Evolutionary conservation across 1,140 invertebrate species (phyloP).

Genomic region (Hypsibius dujardini): DNA sequence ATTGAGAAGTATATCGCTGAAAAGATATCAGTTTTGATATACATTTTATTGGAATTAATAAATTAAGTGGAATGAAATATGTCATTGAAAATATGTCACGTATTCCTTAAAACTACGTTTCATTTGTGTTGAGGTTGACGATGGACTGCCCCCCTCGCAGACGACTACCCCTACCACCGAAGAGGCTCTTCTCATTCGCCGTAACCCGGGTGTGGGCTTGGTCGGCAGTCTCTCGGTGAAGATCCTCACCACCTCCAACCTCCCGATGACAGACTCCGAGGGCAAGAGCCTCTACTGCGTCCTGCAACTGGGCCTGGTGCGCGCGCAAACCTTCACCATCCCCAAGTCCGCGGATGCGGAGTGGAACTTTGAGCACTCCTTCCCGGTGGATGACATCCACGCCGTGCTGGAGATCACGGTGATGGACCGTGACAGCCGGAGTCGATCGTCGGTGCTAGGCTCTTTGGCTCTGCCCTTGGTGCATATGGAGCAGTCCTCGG

Average conservation of each 20-base stretch:
- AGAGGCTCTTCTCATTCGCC: background rate
- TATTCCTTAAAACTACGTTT: background rate
- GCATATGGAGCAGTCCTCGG: conserved; percentile 48
- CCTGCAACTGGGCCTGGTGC: conserved; percentile 75
- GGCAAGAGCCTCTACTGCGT: conserved; percentile 55
- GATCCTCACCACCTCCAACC: conserved; percentile 49
- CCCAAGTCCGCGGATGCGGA: conserved; percentile 88
- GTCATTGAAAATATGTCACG: background rate
- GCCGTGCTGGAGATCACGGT: conserved; percentile 89
- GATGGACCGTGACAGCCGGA: conserved; percentile 92
- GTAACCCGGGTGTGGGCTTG: conserved; percentile 28
- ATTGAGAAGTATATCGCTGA: too few relatives aligned
- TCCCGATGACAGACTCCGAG: conserved; percentile 31
- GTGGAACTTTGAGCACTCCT: conserved; percentile 97
- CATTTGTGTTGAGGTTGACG: background rate
- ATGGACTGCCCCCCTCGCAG: background rate
- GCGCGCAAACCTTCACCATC: conserved; percentile 91
- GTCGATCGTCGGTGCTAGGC: conserved; percentile 91
- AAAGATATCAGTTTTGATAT: too few relatives aligned
- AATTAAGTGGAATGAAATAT: background rate
- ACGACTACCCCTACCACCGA: background rate
- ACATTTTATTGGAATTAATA: background rate
- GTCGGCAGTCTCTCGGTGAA: conserved; percentile 30
- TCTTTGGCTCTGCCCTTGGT: conserved; percentile 72
- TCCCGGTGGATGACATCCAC: conserved; percentile 96